These are phyloP conservation scores for Drosophila willistoni DNA, from an alignment of 1,140 invertebrate genomes.

Conservation along the genomic window DNA sequence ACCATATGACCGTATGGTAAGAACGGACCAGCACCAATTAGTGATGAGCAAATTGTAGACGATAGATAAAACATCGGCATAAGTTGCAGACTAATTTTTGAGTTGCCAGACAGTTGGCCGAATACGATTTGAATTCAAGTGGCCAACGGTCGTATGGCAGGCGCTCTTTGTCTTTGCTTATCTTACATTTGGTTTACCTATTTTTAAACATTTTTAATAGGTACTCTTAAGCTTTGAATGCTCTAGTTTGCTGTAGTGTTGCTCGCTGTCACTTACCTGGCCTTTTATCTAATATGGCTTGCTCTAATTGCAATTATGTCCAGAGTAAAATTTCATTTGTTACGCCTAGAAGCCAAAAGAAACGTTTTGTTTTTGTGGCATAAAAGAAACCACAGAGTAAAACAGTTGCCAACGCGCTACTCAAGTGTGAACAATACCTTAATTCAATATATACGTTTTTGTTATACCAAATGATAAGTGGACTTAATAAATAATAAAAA, in stretches of 20 bases:
- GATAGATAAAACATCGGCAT: neutral
- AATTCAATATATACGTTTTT: neutral
- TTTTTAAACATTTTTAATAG: neutral
- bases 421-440: neutral
- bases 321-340: slow-evolving; percentile 24
- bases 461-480: slow-evolving; percentile 5
- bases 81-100: neutral
- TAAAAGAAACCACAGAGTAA: slow-evolving; percentile 4
- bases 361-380: neutral
- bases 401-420: slow-evolving; percentile 6
- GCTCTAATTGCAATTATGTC: slow-evolving; percentile 50
- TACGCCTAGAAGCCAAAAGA: slow-evolving; percentile 13
- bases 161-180: neutral
- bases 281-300: slow-evolving; percentile 44
- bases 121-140: neutral
- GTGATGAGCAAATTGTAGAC: neutral
- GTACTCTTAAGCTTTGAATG: neutral
- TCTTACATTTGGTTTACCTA: neutral
- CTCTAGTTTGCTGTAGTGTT: neutral
- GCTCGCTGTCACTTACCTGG: neutral
- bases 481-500: neutral
- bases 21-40: neutral
- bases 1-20: neutral
- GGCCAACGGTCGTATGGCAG: neutral
- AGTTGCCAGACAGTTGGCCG: neutral